phyloP scores from a whole-genome alignment of 2,888 invertebrate genomes.

The Chrysomela aeneicollis region DNA sequence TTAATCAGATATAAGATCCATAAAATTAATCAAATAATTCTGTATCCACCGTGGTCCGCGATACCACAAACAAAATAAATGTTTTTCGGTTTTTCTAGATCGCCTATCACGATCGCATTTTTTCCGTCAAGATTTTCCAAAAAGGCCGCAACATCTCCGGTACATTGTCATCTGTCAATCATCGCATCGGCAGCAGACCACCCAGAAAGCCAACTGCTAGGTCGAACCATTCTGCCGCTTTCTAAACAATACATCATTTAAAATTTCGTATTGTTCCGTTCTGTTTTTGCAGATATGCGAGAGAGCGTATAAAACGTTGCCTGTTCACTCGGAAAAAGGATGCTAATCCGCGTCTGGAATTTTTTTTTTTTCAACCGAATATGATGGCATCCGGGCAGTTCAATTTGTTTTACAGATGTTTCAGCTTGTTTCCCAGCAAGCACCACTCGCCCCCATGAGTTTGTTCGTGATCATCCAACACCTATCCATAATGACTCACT shows the following conservation, averaged over 20 bases:
- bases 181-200: conserved; percentile 32
- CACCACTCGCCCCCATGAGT: neutral
- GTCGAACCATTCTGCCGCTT: conserved; percentile 27
- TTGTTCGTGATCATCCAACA: no score
- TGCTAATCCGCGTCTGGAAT: neutral
- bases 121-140: no score
- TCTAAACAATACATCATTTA: conserved; percentile 47
- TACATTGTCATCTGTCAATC: conserved; percentile 40
- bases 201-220: conserved; percentile 36
- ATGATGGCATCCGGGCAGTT: neutral
- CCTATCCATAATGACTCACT: no score
- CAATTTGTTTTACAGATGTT: neutral
- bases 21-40: no score
- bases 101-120: no score
- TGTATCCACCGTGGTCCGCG: no score
- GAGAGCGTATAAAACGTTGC: no score
- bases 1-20: no score
- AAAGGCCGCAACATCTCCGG: neutral
- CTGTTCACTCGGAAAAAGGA: neutral
- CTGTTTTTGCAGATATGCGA: conserved; percentile 35
- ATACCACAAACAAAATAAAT: no score
- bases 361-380: neutral
- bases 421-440: neutral
- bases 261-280: conserved; percentile 44
- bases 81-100: no score